Evolutionary conservation across 2,888 invertebrate species (phyloP), one percentile per base, ranked within the genome.

Genomic region (Sesia bembeciformis): DNA sequence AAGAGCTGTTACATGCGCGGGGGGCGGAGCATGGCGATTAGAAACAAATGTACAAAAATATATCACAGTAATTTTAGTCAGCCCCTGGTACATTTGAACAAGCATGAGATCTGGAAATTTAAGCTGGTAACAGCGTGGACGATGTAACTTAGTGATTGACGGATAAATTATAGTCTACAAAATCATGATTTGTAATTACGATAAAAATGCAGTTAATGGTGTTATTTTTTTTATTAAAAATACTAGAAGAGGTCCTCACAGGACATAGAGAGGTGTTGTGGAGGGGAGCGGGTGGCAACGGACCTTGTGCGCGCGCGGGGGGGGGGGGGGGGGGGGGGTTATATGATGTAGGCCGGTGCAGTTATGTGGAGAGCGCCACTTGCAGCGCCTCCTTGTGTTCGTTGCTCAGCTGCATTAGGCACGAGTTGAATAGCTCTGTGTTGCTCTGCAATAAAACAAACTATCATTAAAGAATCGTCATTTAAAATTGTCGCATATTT

Each of bases 331-430:
- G 58, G 57, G 61, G 53, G 54, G n/a, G n/a, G n/a, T n/a, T n/a
- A 73, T 71, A 72, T 52, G 60, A 56, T 60, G 58, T 55, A 58
- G 54, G 56, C 56, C 52, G 49, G 43, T 23, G 53, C 40, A 5
- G 54, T 46, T 85, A 84, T 68, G 89, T 80, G 62, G 90, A 90
- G 59, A 94, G 89, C 61, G 95, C 95, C 65, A 93, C 89, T 78
- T 95, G 94, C 63, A 98, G 90, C 50, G 96, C 96, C 68, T 94
- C 93, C 79, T 96, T 95, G 79, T 97, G 95, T 68, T 96, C 96
- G 55, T 93, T 90, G 65, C 93, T 92, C 64, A 98, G 90, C 63
- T 93, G 92, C 74, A 91, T 91, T 66, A 96, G 90, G 73, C 96
- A 95, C n/a, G 93, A 93, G 75, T 94, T 93, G 86, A 96, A 96